A percentile compares a stretch with the other conserved stretches of the same genome.
Conservation (phyloP, 2,113 vertebrate species). For the Engystomops pustulosus region DNA sequence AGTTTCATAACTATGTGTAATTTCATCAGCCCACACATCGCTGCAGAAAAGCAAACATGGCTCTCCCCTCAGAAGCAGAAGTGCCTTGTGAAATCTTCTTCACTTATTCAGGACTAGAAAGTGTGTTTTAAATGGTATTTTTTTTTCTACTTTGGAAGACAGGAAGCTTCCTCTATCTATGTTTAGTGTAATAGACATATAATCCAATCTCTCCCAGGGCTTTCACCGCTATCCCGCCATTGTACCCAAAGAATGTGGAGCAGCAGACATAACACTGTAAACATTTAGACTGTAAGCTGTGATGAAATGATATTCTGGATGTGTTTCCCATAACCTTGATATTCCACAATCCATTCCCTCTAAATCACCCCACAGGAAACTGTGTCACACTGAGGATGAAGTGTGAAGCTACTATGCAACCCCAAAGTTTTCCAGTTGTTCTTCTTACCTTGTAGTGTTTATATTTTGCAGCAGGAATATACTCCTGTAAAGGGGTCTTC, state of each 20-base stretch:
- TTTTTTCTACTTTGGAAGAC: background rate
- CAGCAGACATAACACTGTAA: constrained; percentile 15
- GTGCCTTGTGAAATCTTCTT: background rate
- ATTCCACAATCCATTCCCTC: background rate
- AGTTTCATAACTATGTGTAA: no score
- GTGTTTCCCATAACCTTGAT: constrained; percentile 12
- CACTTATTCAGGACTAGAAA: background rate
- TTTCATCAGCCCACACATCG: background rate
- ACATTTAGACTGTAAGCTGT: background rate
- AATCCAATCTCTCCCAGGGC: background rate
- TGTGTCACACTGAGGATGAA: background rate
- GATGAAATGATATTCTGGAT: background rate
- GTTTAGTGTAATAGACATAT: background rate
- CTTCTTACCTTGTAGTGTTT: no score
- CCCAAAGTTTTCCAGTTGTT: background rate
- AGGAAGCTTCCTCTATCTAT: background rate
- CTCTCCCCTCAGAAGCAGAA: background rate
- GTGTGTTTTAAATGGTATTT: background rate
- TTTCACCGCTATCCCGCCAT: background rate
- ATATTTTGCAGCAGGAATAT: background rate
- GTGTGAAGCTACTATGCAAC: background rate
- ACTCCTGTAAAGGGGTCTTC: background rate
- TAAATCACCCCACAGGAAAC: background rate
- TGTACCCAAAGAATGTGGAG: background rate
- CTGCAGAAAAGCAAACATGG: background rate